These are phyloP conservation scores for Phortica variegata DNA, from an alignment of 1,140 invertebrate genomes.

Conservation along the genomic window DNA sequence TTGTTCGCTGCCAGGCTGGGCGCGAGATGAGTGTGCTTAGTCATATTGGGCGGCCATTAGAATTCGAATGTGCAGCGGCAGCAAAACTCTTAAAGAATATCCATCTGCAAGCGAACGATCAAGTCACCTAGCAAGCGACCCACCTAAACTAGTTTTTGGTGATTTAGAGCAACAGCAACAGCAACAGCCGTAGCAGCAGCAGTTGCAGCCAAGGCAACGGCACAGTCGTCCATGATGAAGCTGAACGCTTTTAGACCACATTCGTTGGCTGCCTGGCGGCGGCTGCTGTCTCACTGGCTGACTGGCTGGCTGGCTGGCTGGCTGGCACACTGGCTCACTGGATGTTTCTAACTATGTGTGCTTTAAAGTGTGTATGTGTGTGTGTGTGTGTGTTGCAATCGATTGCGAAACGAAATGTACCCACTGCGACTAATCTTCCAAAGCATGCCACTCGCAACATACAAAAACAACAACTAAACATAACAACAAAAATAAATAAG, in stretches of 20 bases:
- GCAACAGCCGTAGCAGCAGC: neutral
- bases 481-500: too few species aligned
- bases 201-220: too few species aligned
- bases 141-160: conserved; percentile 55
- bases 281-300: conserved; percentile 13
- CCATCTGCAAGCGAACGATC: conserved; percentile 30
- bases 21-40: conserved; percentile 56
- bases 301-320: neutral
- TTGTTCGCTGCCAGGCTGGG: too few species aligned
- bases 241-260: too few species aligned
- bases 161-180: conserved; percentile 39
- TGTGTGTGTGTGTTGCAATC: conserved; percentile 45
- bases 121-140: conserved; percentile 38
- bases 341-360: neutral
- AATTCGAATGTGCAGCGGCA: conserved; percentile 30
- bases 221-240: too few species aligned
- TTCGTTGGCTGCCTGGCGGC: conserved; percentile 40
- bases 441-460: conserved; percentile 3
- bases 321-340: neutral
- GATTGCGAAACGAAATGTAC: conserved; percentile 54
- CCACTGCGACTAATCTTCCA: conserved; percentile 53
- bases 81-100: conserved; percentile 48
- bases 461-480: too few species aligned
- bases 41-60: conserved; percentile 57
- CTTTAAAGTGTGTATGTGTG: neutral